Evolutionary conservation across 2,797 vertebrate genomes (phyloP).

Genomic region (Typhlichthys eigenmanni): DNA sequence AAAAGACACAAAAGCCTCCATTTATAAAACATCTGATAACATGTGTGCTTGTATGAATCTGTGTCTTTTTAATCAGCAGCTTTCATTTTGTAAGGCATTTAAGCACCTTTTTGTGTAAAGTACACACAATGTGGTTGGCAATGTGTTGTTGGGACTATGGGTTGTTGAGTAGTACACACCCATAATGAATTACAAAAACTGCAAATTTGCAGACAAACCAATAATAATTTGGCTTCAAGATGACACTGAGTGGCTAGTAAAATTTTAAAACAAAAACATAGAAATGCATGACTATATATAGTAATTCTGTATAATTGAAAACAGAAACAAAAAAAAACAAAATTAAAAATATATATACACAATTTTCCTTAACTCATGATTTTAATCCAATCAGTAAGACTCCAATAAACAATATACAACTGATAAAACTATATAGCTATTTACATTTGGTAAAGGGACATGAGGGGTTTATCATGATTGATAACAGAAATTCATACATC

Average conservation of each 20-base stretch:
- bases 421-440: slow-evolving; percentile 33
- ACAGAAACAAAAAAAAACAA: slow-evolving; percentile 14
- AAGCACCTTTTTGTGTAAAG: slow-evolving; percentile 58
- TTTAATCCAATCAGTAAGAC: slow-evolving; percentile 30
- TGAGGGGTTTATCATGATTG: slow-evolving; percentile 37
- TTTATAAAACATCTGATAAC: too few relatives aligned
- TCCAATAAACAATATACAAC: slow-evolving; percentile 6
- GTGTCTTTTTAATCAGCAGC: slow-evolving; percentile 62
- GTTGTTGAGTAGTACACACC: slow-evolving; percentile 14
- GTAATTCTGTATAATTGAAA: slow-evolving; percentile 7
- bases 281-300: slow-evolving; percentile 10
- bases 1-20: too few relatives aligned
- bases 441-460: slow-evolving; percentile 47
- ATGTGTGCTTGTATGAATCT: slow-evolving; percentile 36
- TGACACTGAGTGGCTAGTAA: too few relatives aligned
- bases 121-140: slow-evolving; percentile 35
- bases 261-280: slow-evolving; percentile 12
- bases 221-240: slow-evolving; percentile 22
- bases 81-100: slow-evolving; percentile 68
- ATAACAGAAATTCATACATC: slow-evolving; percentile 44
- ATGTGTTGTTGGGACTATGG: slow-evolving; percentile 14
- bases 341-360: slow-evolving; percentile 23
- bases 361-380: slow-evolving; percentile 26
- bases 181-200: slow-evolving; percentile 19
- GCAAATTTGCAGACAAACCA: slow-evolving; percentile 24